Evolutionary conservation across 2,888 invertebrate species (phyloP).

Genomic region (Drosophila phalerata): DNA sequence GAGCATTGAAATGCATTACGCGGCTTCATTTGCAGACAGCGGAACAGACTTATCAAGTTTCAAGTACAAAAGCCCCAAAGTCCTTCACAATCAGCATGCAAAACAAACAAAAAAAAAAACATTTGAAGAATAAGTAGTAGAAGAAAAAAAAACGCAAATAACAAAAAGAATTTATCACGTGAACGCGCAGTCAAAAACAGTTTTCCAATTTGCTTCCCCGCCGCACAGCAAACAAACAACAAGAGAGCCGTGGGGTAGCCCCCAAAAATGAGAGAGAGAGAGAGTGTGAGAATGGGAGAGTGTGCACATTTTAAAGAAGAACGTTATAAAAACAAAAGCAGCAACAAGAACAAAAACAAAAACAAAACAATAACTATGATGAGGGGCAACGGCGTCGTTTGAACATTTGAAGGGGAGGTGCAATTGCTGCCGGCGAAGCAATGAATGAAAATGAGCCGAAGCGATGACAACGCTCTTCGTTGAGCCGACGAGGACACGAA

Average conservation of each 20-base stretch:
- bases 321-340: constrained; percentile 76
- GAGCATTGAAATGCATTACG: constrained; percentile 29
- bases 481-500: constrained; percentile 51
- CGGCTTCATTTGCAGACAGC: constrained; percentile 33
- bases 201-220: constrained; percentile 37
- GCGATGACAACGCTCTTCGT: constrained; percentile 20
- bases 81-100: constrained; percentile 40
- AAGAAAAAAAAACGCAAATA: constrained; percentile 25
- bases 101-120: constrained; percentile 7
- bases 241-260: constrained; percentile 10
- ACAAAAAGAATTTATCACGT: constrained; percentile 65
- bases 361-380: constrained; percentile 20
- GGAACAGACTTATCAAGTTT: constrained; percentile 54
- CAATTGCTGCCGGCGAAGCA: constrained; percentile 56
- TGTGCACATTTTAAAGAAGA: constrained; percentile 50
- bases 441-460: constrained; percentile 70
- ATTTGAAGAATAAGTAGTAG: constrained; percentile 23
- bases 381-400: constrained; percentile 20
- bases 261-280: constrained; percentile 2
- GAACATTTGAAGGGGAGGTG: constrained; percentile 2
- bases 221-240: constrained; percentile 30
- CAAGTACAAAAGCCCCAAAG: constrained; percentile 37
- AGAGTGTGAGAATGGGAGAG: constrained; percentile 20
- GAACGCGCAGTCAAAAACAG: constrained; percentile 55
- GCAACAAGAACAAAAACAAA: constrained; percentile 66